Base-by-base conservation (phyloP, 1,140 invertebrate genomes). In the Macrosteles quadrilineatus region DNA sequence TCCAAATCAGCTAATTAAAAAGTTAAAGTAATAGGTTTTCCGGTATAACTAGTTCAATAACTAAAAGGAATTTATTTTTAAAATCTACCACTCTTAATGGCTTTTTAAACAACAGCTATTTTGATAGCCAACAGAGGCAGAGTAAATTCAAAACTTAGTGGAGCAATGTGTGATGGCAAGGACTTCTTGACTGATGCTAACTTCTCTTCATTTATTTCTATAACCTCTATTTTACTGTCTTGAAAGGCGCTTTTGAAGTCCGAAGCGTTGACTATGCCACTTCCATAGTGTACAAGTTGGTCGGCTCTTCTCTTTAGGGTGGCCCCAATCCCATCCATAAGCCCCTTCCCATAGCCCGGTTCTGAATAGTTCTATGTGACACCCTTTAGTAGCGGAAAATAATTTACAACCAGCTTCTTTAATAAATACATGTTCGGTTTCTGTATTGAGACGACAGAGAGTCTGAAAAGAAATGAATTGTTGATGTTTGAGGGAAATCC, bases 351-450 rank as follows among this genome's bases (percentile, higher is more conserved):
- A 53, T 70, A 59, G 43, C 62, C 57, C 19, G 36, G 64, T 65
- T 70, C 32, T 27, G 40, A 65, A 53, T 66, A 70, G 31, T 66
- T 66, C 69, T 59, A 70, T 17, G 45, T 47, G 21, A 72, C 62
- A 12, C 9, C 21, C 17, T 72, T 17, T 2, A 69, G 25, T 25
- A 55, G 21, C 6, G 50, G 50, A 23, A 55, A 55, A 23, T 55
- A 55, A 14, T 55, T 19, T 11, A 19, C 19, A 23, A 55, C 6
- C 50, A 23, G 19, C 19, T 55, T 55, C 21, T 55, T 55, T 6
- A 55, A 19, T 19, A 55, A 9, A 6, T 19, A 55, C 14, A 55
- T 14, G 23, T 55, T 55, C 50, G 23, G 17, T 43, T 55, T 23
- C 50, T 6, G 19, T 55, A 55, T 43, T 43, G 36, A 17, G 36